These are phyloP conservation scores for Rhinolophus ferrumequinum DNA, from an alignment of 2,113 vertebrate species.

Conservation along the genomic window DNA sequence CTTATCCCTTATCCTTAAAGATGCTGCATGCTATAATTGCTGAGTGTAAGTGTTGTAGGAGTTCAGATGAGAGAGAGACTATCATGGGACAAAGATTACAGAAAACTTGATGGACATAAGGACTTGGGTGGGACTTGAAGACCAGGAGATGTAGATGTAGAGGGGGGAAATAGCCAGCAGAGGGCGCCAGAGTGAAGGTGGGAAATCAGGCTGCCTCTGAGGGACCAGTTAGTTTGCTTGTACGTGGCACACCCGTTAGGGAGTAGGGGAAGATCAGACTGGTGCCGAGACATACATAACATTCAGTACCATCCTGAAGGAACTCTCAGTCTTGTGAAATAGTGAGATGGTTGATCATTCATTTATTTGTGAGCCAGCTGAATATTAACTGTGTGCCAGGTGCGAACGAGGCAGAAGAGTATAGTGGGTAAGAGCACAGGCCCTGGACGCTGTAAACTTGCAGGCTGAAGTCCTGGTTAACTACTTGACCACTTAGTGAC, in stretches of 20 bases:
- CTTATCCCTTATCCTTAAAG: not conserved
- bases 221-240: not conserved
- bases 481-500: not conserved
- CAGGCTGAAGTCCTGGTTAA: not conserved
- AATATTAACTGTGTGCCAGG: not conserved
- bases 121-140: not conserved
- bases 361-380: not conserved
- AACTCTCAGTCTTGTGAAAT: not conserved
- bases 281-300: too few species aligned
- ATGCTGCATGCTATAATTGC: not conserved
- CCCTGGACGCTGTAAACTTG: not conserved
- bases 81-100: not conserved
- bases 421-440: not conserved
- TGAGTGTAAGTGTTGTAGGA: not conserved
- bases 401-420: not conserved
- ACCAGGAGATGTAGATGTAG: not conserved
- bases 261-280: not conserved
- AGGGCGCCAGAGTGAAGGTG: not conserved
- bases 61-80: not conserved
- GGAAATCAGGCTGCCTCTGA: not conserved
- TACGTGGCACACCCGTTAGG: not conserved
- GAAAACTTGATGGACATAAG: not conserved
- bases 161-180: not conserved
- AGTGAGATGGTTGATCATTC: not conserved
- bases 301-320: not conserved